phyloP scores from a whole-genome alignment of 2,113 vertebrate genomes.

The Sturnira hondurensis region DNA sequence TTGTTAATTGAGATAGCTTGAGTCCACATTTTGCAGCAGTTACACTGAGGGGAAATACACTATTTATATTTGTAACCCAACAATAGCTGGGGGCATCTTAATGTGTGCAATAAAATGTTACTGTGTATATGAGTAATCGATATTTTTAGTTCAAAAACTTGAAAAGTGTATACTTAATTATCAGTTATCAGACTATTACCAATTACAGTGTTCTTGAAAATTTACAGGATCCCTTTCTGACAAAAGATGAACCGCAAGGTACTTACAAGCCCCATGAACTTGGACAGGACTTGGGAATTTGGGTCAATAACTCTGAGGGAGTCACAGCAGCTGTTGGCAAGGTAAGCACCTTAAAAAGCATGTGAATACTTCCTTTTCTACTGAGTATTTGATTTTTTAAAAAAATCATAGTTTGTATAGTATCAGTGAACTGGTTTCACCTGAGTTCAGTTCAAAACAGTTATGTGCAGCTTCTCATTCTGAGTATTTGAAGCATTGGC shows the following conservation, averaged over 20 bases:
- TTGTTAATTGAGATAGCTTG: slow-evolving; percentile 43
- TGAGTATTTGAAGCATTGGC: neutral
- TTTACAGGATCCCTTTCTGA: slow-evolving; percentile 75
- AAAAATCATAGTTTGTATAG: neutral
- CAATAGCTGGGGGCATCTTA: neutral
- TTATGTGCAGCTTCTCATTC: neutral
- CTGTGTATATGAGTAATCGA: neutral
- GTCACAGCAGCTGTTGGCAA: slow-evolving; percentile 84
- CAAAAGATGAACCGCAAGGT: slow-evolving; percentile 68
- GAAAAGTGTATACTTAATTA: neutral
- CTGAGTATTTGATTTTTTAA: neutral
- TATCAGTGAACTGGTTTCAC: neutral
- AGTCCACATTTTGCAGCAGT: slow-evolving; percentile 39
- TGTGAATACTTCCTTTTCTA: neutral
- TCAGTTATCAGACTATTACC: neutral
- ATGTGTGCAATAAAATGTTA: neutral
- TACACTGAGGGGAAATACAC: slow-evolving; percentile 49
- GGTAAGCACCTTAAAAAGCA: slow-evolving; percentile 70
- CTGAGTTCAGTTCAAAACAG: neutral
- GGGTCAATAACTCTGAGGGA: slow-evolving; percentile 87
- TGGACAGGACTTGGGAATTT: slow-evolving; percentile 82
- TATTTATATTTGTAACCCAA: neutral
- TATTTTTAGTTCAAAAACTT: neutral
- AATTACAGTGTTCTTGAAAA: neutral
- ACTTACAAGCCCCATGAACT: slow-evolving; percentile 84